Evolutionary conservation across 2,113 vertebrate species (phyloP), one percentile per base, ranked within the genome.

Genomic region (Gavialis gangeticus): DNA sequence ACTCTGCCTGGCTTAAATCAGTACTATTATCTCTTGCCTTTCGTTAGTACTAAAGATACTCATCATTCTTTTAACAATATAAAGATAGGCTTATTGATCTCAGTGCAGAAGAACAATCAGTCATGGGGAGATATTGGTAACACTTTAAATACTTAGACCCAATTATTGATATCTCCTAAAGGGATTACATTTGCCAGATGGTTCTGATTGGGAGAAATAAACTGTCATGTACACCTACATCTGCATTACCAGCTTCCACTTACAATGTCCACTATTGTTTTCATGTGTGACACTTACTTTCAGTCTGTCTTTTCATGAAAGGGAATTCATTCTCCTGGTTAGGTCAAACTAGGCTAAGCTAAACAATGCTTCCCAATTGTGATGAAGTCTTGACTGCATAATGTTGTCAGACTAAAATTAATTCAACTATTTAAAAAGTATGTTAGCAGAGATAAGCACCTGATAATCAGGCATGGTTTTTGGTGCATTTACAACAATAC

Each of bases 111-210:
- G 28, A 82, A 91, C n/a, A 90, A 8, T 59, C 62, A 90, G 79
- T 30, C 22, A 59, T 25, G 10, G 28, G 22, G 24, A 81, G 19
- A 2, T 77, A 63, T 21, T 75, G 19, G 28, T 64, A n/a, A 21
- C 15, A 30, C 54, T 76, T 85, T 81, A 89, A 83, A 86, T 15
- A 24, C 76, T 78, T 79, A 63, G 56, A 66, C 69, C 73, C 56
- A 91, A 91, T 94, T 91, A 76, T 58, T 58, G 91, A 94, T 95
- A 93, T 87, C 19, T 82, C 76, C 89, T 92, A 90, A 95, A 96
- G 59, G 60, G 62, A 92, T 91, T 73, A 93, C 78, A 67, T 83
- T 75, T 54, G 87, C 28, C 84, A 95, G 75, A 89, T 87, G 82
- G 87, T 56, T 96, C 88, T 55, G 79, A 92, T 3, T 75, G 71